Conservation (phyloP, 2,797 vertebrate species). For the Rhinogobio ventralis region DNA sequence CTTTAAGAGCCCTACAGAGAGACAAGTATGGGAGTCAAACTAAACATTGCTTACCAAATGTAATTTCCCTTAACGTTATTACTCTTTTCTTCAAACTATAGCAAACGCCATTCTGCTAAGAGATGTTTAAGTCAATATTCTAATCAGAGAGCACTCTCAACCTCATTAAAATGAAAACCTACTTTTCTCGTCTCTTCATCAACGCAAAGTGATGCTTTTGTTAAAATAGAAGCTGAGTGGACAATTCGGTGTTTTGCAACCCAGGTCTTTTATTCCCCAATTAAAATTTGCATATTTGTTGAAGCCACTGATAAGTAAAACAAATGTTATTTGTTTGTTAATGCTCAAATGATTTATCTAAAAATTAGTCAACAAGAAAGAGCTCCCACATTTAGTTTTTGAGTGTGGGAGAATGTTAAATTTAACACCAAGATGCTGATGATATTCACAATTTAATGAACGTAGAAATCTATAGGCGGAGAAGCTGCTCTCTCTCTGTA, state of each 20-base stretch:
- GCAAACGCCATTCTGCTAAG: not conserved
- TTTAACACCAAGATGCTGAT: not conserved
- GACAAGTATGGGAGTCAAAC: conserved; percentile 99
- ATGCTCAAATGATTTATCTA: not conserved
- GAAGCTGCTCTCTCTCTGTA: conserved; percentile 48
- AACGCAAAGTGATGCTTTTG: conserved; percentile 19
- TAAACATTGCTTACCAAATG: conserved; percentile 99
- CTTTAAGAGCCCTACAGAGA: conserved; percentile 99
- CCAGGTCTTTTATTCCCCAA: not conserved
- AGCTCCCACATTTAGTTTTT: not conserved
- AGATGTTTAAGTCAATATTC: conserved; percentile 40
- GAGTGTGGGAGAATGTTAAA: conserved; percentile 6
- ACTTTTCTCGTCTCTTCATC: conserved; percentile 14
- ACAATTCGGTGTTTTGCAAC: conserved; percentile 14
- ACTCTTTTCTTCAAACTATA: conserved; percentile 32
- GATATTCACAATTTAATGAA: not conserved
- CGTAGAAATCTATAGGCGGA: conserved; percentile 56
- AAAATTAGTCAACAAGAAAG: not conserved
- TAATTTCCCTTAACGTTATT: conserved; percentile 97
- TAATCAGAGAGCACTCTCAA: conserved; percentile 45
- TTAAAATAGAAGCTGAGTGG: conserved; percentile 24
- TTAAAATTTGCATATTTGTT: conserved; percentile 24
- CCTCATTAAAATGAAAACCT: conserved; percentile 26
- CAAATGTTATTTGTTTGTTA: not conserved
- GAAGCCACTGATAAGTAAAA: not conserved